Percentiles rank a stretch among this genome's conserved stretches.
Conservation (phyloP, 2,888 invertebrate genomes). For the Andrena praecox region DNA sequence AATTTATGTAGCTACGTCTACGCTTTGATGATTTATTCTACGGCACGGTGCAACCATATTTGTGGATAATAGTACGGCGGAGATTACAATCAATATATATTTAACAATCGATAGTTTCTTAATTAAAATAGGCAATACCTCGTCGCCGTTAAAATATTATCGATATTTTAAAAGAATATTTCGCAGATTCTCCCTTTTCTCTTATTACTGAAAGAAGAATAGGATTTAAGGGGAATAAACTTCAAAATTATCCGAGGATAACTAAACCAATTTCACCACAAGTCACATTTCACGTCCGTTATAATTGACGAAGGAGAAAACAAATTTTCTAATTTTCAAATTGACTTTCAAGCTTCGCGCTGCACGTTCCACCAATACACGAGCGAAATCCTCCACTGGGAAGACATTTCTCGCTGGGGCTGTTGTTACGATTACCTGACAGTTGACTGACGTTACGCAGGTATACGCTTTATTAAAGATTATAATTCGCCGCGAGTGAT, state of each 20-base stretch:
- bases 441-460: conserved; percentile 45
- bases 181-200: too few species aligned
- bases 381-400: neutral
- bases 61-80: neutral
- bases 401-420: neutral
- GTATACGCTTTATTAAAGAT: conserved; percentile 44
- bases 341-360: neutral
- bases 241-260: too few species aligned
- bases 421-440: conserved; percentile 23
- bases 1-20: neutral
- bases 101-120: too few species aligned
- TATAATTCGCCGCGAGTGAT: conserved; percentile 22
- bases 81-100: neutral
- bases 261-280: too few species aligned
- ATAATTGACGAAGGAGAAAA: neutral
- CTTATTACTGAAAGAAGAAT: too few species aligned
- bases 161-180: too few species aligned
- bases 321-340: neutral
- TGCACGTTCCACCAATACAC: neutral
- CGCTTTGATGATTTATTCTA: neutral
- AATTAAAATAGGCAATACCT: too few species aligned
- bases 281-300: too few species aligned
- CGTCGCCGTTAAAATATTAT: too few species aligned
- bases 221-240: too few species aligned
- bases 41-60: neutral